Conservation (phyloP, 2,888 invertebrate genomes). For the Chalcis sispes region DNA sequence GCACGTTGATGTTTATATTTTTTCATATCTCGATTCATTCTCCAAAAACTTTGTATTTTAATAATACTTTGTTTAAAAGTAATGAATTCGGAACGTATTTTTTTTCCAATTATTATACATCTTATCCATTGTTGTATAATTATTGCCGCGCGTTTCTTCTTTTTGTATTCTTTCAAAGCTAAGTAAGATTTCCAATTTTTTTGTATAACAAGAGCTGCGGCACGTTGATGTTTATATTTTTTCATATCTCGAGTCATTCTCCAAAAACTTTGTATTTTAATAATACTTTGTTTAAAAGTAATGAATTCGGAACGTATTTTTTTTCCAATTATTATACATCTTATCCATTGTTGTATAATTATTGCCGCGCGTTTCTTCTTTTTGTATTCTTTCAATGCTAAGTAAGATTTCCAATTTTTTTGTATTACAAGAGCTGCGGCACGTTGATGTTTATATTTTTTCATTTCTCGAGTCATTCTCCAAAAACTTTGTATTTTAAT, state of each 20-base stretch:
- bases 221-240: slow-evolving; percentile 64
- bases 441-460: slow-evolving; percentile 54
- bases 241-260: slow-evolving; percentile 68
- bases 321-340: slow-evolving; percentile 61
- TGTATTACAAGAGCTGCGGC: slow-evolving; percentile 68
- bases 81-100: slow-evolving; percentile 54
- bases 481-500: slow-evolving; percentile 67
- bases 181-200: slow-evolving; percentile 69
- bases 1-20: slow-evolving; percentile 18
- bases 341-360: slow-evolving; percentile 69
- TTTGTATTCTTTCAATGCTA: slow-evolving; percentile 74
- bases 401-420: slow-evolving; percentile 69
- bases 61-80: not conserved
- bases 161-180: slow-evolving; percentile 47
- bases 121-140: slow-evolving; percentile 62
- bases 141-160: slow-evolving; percentile 57
- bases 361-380: slow-evolving; percentile 64
- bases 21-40: slow-evolving; percentile 10
- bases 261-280: slow-evolving; percentile 76
- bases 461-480: slow-evolving; percentile 56
- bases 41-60: slow-evolving; percentile 27
- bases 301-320: too few species aligned
- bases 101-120: slow-evolving; percentile 15
- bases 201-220: slow-evolving; percentile 75
- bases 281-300: slow-evolving; percentile 56